These are phyloP conservation scores for Beris chalybata DNA, from an alignment of 2,888 invertebrate species.

Conservation along the genomic window DNA sequence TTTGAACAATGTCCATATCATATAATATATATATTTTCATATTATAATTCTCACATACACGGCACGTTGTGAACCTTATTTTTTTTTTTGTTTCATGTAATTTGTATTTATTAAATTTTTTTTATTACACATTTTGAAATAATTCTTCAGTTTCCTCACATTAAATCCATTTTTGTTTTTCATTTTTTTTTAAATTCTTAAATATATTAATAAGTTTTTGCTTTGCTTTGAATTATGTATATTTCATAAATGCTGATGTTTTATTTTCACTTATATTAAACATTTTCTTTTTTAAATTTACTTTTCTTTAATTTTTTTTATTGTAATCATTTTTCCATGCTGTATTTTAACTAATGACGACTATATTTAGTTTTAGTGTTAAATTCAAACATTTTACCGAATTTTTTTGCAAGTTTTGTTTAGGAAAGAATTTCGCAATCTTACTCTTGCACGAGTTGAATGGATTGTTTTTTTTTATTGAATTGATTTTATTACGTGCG, in stretches of 20 bases:
- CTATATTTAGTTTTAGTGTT: conserved; percentile 8
- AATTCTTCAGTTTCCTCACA: conserved; percentile 3
- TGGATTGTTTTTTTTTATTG: not conserved
- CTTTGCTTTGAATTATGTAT: conserved; percentile 9
- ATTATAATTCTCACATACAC: conserved; percentile 79
- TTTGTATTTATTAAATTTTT: conserved; percentile 25
- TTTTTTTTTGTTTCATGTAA: conserved; percentile 24
- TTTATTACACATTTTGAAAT: conserved; percentile 25
- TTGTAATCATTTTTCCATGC: conserved; percentile 48
- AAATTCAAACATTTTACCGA: conserved; percentile 3
- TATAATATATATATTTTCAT: conserved; percentile 55
- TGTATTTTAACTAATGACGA: conserved; percentile 53
- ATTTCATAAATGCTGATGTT: conserved; percentile 46
- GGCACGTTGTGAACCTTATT: conserved; percentile 84
- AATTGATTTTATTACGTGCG: not conserved
- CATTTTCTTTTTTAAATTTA: conserved; percentile 11
- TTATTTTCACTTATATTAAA: conserved; percentile 43
- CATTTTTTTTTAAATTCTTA: not conserved
- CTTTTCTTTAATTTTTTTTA: not conserved
- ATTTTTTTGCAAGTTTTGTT: not conserved
- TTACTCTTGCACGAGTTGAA: not conserved
- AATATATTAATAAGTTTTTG: conserved; percentile 9
- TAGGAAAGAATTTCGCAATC: not conserved
- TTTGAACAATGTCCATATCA: conserved; percentile 88
- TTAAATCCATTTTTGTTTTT: conserved; percentile 15